Evolutionary conservation across 2,113 vertebrate species (phyloP).

Genomic region (Eptesicus fuscus): DNA sequence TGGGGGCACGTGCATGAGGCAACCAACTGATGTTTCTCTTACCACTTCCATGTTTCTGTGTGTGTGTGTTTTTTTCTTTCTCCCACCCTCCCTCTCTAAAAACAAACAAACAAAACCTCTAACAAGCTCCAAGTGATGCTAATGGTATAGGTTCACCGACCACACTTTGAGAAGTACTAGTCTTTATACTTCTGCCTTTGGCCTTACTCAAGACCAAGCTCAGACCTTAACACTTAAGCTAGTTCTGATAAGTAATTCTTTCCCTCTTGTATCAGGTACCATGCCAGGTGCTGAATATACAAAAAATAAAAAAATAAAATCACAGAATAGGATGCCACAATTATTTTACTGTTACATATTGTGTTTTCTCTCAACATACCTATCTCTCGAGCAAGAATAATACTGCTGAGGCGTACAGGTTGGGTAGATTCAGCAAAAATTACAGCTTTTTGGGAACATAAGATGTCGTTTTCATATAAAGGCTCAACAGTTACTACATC

Average conservation of each 20-base stretch:
- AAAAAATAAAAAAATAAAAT: background rate
- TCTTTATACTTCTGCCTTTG: background rate
- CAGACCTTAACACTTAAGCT: background rate
- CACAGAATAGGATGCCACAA: background rate
- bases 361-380: conserved; percentile 70
- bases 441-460: conserved; percentile 76
- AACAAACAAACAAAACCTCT: background rate
- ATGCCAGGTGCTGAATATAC: background rate
- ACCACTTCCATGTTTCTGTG: too few relatives aligned
- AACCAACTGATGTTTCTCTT: background rate
- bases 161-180: background rate
- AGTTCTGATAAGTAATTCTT: background rate
- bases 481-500: conserved; percentile 74
- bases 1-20: background rate
- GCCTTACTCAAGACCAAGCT: background rate
- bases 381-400: conserved; percentile 77
- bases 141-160: background rate
- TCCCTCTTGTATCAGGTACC: background rate
- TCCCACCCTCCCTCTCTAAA: background rate
- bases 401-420: conserved; percentile 69
- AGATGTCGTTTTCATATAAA: conserved; percentile 67
- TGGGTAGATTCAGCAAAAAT: conserved; percentile 75
- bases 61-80: background rate
- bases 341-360: background rate
- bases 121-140: background rate